A percentile compares a stretch with the other conserved stretches of the same genome.
Evolutionary conservation across 2,888 invertebrate genomes (phyloP).

Genomic region (Metopia argyrocephala): DNA sequence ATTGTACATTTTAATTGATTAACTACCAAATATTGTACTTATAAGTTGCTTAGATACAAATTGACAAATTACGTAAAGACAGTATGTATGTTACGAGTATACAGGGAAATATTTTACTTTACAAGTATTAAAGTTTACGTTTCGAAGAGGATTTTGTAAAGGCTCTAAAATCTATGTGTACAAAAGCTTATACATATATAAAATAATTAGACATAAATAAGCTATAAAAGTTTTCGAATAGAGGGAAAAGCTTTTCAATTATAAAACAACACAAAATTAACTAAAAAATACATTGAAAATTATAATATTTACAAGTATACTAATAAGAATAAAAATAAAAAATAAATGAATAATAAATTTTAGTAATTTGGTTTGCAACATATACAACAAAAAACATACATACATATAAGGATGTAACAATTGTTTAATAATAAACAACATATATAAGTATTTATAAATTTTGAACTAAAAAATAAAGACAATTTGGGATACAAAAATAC

Average conservation of each 20-base stretch:
- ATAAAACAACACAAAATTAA: neutral
- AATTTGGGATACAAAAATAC: too few relatives aligned
- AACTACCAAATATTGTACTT: neutral
- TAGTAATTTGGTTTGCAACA: neutral
- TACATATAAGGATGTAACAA: neutral
- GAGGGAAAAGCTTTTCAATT: slow-evolving; percentile 16
- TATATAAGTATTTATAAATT: slow-evolving; percentile 8
- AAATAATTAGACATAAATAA: slow-evolving; percentile 18
- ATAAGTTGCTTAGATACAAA: neutral
- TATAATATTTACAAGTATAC: slow-evolving; percentile 22
- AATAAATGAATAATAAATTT: neutral
- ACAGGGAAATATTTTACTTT: slow-evolving; percentile 1
- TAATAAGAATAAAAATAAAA: neutral
- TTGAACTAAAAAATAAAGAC: too few relatives aligned
- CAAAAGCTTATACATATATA: slow-evolving; percentile 47
- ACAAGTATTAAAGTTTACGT: neutral
- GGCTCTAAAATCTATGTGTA: slow-evolving; percentile 60
- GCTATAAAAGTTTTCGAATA: slow-evolving; percentile 10
- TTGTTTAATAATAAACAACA: slow-evolving; percentile 12
- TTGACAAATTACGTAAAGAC: too few relatives aligned
- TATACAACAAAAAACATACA: neutral
- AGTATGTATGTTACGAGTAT: too few relatives aligned
- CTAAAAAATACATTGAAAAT: slow-evolving; percentile 20
- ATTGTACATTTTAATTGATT: neutral
- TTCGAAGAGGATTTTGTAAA: slow-evolving; percentile 4